Percentiles rank a stretch among this genome's conserved stretches.
Conservation (phyloP, 2,113 vertebrate genomes). For the Protomyctophum bolini region DNA sequence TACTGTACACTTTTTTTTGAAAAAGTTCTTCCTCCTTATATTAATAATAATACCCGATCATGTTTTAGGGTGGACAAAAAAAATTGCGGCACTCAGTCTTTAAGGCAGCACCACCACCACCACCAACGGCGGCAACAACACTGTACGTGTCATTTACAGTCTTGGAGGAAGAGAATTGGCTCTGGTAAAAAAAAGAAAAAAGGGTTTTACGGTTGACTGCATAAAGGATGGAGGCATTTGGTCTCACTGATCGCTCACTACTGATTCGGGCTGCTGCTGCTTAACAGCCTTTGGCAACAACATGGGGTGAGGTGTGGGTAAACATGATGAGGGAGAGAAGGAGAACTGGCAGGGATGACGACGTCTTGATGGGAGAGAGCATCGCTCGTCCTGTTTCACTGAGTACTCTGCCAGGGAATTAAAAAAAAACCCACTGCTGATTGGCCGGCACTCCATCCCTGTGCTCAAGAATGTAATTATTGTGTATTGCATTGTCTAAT, state of each 20-base stretch:
- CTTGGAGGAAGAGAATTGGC: slow-evolving; percentile 39
- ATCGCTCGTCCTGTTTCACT: too few species aligned
- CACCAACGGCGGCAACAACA: slow-evolving; percentile 11
- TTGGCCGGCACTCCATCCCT: neutral
- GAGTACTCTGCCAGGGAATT: too few species aligned
- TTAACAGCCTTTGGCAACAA: slow-evolving; percentile 57
- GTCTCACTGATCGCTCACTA: slow-evolving; percentile 51
- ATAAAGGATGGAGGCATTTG: slow-evolving; percentile 50
- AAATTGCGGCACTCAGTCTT: neutral
- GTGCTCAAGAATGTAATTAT: slow-evolving; percentile 17
- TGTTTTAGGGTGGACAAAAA: slow-evolving; percentile 2
- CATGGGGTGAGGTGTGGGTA: slow-evolving; percentile 16
- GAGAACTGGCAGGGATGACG: slow-evolving; percentile 14
- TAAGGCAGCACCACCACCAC: slow-evolving; percentile 27
- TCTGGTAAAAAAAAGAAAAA: slow-evolving; percentile 44
- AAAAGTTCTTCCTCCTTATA: too few species aligned
- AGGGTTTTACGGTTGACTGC: slow-evolving; percentile 4
- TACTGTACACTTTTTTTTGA: too few species aligned
- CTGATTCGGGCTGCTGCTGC: slow-evolving; percentile 36
- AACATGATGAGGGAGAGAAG: slow-evolving; percentile 51
- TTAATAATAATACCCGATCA: too few species aligned
- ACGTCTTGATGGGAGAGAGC: slow-evolving; percentile 24
- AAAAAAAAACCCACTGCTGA: too few species aligned
- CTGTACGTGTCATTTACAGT: slow-evolving; percentile 23
- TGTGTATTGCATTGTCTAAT: slow-evolving; percentile 7